Evolutionary conservation across 2,888 invertebrate genomes (phyloP), one percentile per base, ranked within the genome.

Genomic region (Idaea straminata): DNA sequence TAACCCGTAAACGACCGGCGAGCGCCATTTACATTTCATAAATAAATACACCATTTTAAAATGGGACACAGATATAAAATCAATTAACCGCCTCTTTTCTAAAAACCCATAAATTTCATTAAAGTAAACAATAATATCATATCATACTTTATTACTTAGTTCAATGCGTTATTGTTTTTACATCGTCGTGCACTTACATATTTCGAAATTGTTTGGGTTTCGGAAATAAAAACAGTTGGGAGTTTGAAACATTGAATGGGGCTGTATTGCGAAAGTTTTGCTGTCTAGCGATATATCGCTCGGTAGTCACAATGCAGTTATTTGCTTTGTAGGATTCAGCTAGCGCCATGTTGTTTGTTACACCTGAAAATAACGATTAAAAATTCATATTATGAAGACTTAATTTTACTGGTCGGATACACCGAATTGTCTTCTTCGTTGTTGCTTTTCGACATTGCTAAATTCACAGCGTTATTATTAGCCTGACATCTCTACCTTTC

Each of bases 111-210:
- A 47, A 47, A 60, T 57, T 59, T 59, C 13, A 15, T 35, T 64
- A 10, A 15, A 62, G 63, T 64, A 67, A 67, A 64, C 64, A 63
- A 58, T 34, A 58, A 57, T 63, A 63, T 67, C 65, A 61, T 60
- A 15, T 61, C 35, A 34, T 59, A 59, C 47, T 47, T 47, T 47
- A 47, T 47, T 47, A 47, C 47, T 47, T 47, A 47, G 10, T 47
- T 47, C 47, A 13, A 47, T 47, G 5, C 47, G 47, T 13, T 59
- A 47, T 62, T 10, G 47, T 65, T 62, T 62, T n/a, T 65, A 62
- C 65, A 59, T 68, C 68, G 65, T 57, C 68, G 57, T 62, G 65
- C 64, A 62, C 65, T 68, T 64, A 62, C 65, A 65, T 64, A 61
- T 63, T 63, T 67, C 62, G 64, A 68, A 66, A 61, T 16, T 68